These are phyloP conservation scores for Timema cristinae DNA, from an alignment of 2,888 invertebrate species.

Conservation along the genomic window DNA sequence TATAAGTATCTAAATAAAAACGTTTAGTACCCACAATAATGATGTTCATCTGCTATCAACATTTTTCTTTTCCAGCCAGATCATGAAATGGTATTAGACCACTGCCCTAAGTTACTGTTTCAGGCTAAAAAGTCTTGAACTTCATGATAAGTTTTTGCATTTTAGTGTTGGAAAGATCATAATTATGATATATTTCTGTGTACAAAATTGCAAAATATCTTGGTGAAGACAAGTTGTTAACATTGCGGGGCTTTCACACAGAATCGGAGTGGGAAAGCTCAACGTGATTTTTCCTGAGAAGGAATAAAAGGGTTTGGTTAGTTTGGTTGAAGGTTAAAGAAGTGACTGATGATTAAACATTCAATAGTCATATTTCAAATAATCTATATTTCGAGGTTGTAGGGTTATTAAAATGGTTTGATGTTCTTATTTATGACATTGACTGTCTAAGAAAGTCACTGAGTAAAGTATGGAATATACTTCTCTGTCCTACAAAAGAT, in stretches of 20 bases:
- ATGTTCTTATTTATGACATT: neutral
- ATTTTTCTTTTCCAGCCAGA: neutral
- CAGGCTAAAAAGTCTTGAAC: neutral
- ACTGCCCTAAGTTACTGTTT: neutral
- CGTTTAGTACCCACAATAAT: neutral
- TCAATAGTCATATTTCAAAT: neutral
- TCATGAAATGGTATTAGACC: neutral
- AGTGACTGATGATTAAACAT: neutral
- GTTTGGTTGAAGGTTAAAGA: neutral
- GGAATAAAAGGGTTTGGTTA: neutral
- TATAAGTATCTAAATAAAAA: neutral
- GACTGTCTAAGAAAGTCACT: neutral
- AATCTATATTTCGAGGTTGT: neutral
- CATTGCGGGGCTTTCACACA: constrained; percentile 2
- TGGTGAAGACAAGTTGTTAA: neutral
- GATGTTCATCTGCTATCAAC: neutral
- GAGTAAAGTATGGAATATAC: neutral
- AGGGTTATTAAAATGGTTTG: neutral
- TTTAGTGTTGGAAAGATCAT: constrained; percentile 1
- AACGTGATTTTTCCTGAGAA: neutral
- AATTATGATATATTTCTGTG: constrained; percentile 14
- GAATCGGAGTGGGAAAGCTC: constrained; percentile 13
- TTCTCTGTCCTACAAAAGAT: neutral
- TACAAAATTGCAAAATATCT: constrained; percentile 13
- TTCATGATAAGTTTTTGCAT: constrained; percentile 14